Percentiles rank a stretch among this genome's conserved stretches.
Conservation (phyloP, 2,797 vertebrate genomes). For the Takifugu rubripes region DNA sequence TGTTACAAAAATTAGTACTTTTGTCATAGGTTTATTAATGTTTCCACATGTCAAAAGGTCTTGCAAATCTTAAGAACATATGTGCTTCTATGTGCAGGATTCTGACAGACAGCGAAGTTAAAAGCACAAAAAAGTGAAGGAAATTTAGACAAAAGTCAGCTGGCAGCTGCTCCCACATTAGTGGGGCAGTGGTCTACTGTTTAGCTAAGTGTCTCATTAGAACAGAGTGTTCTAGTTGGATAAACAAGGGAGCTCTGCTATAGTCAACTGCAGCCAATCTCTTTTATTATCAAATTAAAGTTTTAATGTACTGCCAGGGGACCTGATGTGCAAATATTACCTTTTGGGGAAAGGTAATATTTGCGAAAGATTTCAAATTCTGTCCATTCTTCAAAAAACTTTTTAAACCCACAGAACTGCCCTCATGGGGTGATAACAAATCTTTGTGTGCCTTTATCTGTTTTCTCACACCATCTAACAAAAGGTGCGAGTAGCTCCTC, state of each 20-base stretch:
- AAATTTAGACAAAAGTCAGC: conserved; percentile 29
- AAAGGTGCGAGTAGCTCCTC: conserved; percentile 1
- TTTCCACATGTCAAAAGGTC: conserved; percentile 35
- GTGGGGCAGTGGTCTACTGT: conserved; percentile 38
- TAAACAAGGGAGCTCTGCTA: conserved; percentile 25
- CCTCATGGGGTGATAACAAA: conserved; percentile 42
- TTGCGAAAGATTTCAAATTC: too few species aligned
- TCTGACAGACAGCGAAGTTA: conserved; percentile 25
- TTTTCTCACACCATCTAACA: conserved; percentile 24
- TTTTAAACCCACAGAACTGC: conserved; percentile 48
- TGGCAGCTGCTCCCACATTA: conserved; percentile 31
- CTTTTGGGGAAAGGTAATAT: too few species aligned
- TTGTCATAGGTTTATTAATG: conserved; percentile 12
- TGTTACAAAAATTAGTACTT: conserved; percentile 32
- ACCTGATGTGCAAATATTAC: too few species aligned
- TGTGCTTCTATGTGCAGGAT: conserved; percentile 28
- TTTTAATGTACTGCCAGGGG: too few species aligned
- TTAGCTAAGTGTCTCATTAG: conserved; percentile 40
- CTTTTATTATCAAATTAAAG: too few species aligned
- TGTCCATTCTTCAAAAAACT: not conserved
- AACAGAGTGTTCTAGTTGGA: conserved; percentile 47
- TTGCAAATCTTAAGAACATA: conserved; percentile 15
- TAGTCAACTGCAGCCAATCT: conserved; percentile 22
- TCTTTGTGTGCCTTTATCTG: conserved; percentile 17
- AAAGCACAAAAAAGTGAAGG: conserved; percentile 45